Evolutionary conservation across 1,140 invertebrate species (phyloP).

Genomic region (Thrips palmi): DNA sequence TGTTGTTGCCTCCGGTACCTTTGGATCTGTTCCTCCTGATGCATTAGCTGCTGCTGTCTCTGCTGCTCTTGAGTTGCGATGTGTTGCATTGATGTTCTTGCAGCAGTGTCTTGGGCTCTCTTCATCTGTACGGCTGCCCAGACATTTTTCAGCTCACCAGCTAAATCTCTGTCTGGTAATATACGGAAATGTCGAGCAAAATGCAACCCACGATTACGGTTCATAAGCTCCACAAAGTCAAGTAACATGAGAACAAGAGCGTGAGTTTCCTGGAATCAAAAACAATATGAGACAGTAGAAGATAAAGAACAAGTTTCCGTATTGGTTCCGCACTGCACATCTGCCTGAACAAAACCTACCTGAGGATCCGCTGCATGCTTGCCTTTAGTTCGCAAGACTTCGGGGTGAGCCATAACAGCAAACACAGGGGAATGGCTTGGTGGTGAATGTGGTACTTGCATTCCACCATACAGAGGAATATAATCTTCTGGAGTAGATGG

Average conservation of each 20-base stretch:
- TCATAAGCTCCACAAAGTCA: conserved; percentile 51
- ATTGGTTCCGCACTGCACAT: conserved; percentile 6
- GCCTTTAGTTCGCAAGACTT: conserved; percentile 40
- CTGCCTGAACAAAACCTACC: conserved; percentile 21
- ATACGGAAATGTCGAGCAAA: conserved; percentile 31
- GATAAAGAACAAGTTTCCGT: conserved; percentile 7
- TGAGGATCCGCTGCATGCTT: conserved; percentile 41
- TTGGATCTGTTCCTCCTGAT: too few relatives aligned
- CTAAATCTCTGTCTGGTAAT: conserved; percentile 44
- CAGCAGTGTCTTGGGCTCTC: conserved; percentile 37
- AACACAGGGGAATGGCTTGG: conserved; percentile 31
- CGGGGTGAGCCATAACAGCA: conserved; percentile 50
- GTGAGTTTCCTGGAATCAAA: conserved; percentile 32
- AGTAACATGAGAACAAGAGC: conserved; percentile 42
- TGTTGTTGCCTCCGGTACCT: too few relatives aligned
- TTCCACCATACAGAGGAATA: conserved; percentile 46
- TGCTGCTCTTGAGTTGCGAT: too few relatives aligned
- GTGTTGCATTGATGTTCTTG: too few relatives aligned
- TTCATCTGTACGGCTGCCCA: conserved; percentile 47
- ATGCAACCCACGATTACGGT: conserved; percentile 29
- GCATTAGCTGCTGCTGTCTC: too few relatives aligned
- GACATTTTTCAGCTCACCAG: conserved; percentile 49
- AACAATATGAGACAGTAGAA: conserved; percentile 5
- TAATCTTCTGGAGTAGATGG: conserved; percentile 37
- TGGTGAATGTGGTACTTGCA: conserved; percentile 29